Evolutionary conservation across 2,113 vertebrate species (phyloP), one percentile per base, ranked within the genome.

Genomic region (Recurvirostra avosetta): DNA sequence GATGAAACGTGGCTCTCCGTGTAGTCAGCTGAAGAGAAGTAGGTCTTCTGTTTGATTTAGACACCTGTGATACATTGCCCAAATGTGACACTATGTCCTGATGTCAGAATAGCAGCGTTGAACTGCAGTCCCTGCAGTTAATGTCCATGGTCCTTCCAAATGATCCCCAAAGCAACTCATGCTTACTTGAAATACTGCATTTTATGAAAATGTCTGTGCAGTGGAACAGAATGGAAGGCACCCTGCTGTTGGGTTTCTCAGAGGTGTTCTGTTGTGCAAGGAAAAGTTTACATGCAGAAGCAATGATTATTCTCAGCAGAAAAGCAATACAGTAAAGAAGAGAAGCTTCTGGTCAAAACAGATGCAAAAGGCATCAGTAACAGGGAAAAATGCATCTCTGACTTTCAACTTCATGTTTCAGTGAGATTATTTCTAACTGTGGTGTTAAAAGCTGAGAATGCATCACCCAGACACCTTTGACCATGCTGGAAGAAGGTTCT

Each of bases 101-200:
- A 9, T 45, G 29, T 71, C n/a, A 63, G 43, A 88, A 63, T 2
- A 47, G 43, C 41, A 73, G 26, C 5, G 0, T 2, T 49, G 55
- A 79, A 76, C 47, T 58, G 27, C 25, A 17, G 11, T 62, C 15
- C 38, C 38, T 25, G 10, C 10, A 13, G 8, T 40, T 67, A 21
- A 52, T 38, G 9, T 45, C n/a, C 29, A 41, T 9, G 53, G 32
- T 32, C 20, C 12, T 84, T 67, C 34, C 25, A 95, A 79, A 73
- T 0, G 1, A 40, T 58, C 34, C 11, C 47, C 26, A 12, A 30
- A 83, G 6, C 1, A 15, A 63, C 30, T 70, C 8, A 12, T n/a
- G 29, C 2, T 29, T 49, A 14, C 66, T 67, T 74, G 47, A 71
- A 63, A 21, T 30, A 14, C 5, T 1, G 0, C 11, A 30, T 63